A percentile compares a stretch with the other conserved stretches of the same genome.
Conservation (phyloP, 2,113 vertebrate species). For the Ardeotis arabs region DNA sequence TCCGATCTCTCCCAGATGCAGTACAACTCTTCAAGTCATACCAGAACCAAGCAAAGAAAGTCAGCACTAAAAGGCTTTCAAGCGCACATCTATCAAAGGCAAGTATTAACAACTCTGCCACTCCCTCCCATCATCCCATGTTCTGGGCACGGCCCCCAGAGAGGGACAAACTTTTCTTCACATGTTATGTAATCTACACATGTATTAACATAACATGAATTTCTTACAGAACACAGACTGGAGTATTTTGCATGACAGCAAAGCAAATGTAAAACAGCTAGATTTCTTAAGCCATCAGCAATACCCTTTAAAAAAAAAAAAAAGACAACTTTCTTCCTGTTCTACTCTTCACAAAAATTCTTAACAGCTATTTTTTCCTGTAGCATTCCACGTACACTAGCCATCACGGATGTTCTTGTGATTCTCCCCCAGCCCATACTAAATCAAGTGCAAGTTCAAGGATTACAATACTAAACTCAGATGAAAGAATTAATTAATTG, state of each 20-base stretch:
- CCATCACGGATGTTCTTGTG: neutral
- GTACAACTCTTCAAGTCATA: neutral
- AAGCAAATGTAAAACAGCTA: neutral
- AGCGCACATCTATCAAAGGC: neutral
- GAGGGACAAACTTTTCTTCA: neutral
- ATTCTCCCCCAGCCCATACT: neutral
- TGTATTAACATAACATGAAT: neutral
- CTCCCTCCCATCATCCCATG: neutral
- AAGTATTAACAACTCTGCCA: slow-evolving; percentile 59
- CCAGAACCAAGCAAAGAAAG: neutral
- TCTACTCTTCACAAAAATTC: neutral
- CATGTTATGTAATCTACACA: neutral
- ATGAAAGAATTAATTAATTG: neutral
- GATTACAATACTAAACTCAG: neutral
- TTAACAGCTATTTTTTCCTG: neutral
- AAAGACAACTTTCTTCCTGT: neutral
- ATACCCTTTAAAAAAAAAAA: neutral
- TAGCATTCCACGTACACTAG: neutral
- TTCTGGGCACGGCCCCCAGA: neutral
- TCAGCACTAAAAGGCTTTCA: neutral
- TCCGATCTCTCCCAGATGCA: neutral
- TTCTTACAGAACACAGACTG: neutral
- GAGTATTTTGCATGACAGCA: neutral
- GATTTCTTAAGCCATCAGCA: neutral
- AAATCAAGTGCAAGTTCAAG: neutral